Conservation (phyloP, 2,888 invertebrate genomes). For the Netelia melanura region DNA sequence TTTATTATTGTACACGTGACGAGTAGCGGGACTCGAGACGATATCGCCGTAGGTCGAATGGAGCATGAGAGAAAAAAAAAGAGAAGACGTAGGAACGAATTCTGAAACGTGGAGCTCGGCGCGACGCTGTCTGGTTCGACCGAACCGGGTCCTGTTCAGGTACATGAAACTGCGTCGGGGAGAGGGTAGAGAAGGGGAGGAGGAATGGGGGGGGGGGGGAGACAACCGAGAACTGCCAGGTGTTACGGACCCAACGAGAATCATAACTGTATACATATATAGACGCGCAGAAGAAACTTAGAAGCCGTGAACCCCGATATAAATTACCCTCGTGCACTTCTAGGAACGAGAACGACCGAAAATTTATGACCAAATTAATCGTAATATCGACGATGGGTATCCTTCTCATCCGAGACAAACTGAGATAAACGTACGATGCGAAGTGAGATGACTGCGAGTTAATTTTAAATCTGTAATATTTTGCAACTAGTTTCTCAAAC, state of each 20-base stretch:
- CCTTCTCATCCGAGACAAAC: conserved; percentile 26
- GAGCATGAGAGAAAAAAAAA: conserved; percentile 33
- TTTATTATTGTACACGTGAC: not conserved
- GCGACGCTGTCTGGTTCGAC: conserved; percentile 81
- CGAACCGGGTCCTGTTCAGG: conserved; percentile 70
- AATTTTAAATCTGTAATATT: not conserved
- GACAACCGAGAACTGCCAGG: conserved; percentile 58
- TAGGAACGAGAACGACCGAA: conserved; percentile 78
- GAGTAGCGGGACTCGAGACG: conserved; percentile 6
- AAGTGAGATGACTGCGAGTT: not conserved
- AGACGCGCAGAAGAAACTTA: conserved; percentile 72
- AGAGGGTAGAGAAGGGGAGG: not conserved
- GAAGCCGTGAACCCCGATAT: conserved; percentile 79
- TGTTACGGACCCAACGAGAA: conserved; percentile 63
- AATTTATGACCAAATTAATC: conserved; percentile 84
- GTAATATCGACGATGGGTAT: conserved; percentile 81
- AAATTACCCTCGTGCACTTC: conserved; percentile 81
- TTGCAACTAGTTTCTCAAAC: too few species aligned
- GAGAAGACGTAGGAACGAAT: conserved; percentile 49
- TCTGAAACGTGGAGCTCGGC: conserved; percentile 72
- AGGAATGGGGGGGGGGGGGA: not conserved
- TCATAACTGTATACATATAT: conserved; percentile 69
- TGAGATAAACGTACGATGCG: conserved; percentile 13
- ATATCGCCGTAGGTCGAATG: conserved; percentile 26
- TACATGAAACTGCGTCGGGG: conserved; percentile 24